Percentiles rank a stretch among this genome's conserved stretches.
Conservation (phyloP, 2,113 vertebrate genomes). For the Psilopogon haemacephalus region DNA sequence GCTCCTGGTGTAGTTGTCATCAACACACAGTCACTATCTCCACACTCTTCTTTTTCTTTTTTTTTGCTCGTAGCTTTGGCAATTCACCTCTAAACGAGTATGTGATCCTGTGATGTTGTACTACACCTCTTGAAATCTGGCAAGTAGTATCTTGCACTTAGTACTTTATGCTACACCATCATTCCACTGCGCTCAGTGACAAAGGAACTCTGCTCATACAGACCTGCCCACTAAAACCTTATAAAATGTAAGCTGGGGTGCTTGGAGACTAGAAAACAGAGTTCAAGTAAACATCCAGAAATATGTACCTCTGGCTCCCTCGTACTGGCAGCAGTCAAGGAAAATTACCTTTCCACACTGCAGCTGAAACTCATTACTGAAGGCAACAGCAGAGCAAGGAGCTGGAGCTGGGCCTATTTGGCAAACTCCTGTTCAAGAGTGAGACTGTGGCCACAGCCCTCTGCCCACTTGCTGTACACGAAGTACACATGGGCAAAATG, state of each 20-base stretch:
- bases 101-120: too few species aligned
- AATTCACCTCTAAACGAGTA: constrained; percentile 4
- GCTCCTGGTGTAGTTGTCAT: constrained; percentile 18
- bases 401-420: constrained; percentile 23
- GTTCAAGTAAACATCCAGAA: constrained; percentile 59
- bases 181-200: background rate
- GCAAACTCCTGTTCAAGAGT: background rate
- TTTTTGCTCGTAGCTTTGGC: constrained; percentile 6
- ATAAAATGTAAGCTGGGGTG: background rate
- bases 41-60: background rate
- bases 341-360: constrained; percentile 64
- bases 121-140: constrained; percentile 13
- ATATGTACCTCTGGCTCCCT: constrained; percentile 48
- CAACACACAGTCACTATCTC: background rate
- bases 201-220: constrained; percentile 8
- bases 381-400: constrained; percentile 32
- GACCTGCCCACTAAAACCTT: background rate
- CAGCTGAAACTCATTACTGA: constrained; percentile 58
- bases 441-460: background rate
- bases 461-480: background rate
- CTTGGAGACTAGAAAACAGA: constrained; percentile 56
- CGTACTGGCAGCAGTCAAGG: constrained; percentile 50
- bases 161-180: background rate
- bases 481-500: fast-evolving
- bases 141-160: background rate